Conservation (phyloP, 2,113 vertebrate genomes). For the Melanerpes aurifrons region DNA sequence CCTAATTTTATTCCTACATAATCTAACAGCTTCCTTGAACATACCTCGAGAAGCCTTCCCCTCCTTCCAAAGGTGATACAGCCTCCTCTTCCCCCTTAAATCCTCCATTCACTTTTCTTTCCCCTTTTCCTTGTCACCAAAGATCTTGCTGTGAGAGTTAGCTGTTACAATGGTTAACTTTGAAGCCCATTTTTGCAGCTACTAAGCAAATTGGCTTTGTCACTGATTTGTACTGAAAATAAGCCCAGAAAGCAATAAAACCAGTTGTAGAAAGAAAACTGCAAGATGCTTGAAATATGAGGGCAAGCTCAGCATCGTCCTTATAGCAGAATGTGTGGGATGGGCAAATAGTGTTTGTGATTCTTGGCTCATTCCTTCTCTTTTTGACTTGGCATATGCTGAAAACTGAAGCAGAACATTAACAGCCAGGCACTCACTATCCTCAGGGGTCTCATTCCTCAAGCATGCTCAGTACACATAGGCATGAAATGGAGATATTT, state of each 20-base stretch:
- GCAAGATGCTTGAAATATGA: background rate
- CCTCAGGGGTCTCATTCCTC: background rate
- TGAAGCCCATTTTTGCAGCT: background rate
- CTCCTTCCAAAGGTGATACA: too few relatives aligned
- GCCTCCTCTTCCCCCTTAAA: too few relatives aligned
- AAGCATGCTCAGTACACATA: background rate
- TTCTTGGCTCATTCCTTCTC: slow-evolving; percentile 4
- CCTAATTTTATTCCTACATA: too few relatives aligned
- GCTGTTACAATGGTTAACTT: background rate
- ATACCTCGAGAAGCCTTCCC: too few relatives aligned
- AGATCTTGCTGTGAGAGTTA: background rate
- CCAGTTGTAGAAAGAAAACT: background rate
- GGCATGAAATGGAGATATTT: background rate
- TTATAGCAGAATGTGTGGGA: background rate
- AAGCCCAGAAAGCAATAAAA: slow-evolving; percentile 5
- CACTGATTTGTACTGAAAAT: slow-evolving; percentile 5
- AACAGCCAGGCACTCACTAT: background rate
- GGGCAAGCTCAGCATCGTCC: background rate
- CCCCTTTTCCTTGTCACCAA: background rate
- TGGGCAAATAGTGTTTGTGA: background rate
- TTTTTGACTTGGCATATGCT: background rate
- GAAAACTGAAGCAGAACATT: background rate
- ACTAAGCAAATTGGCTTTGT: background rate
- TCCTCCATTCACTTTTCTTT: background rate
- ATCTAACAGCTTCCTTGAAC: too few relatives aligned